These are phyloP conservation scores for Isichthys henryi DNA, from an alignment of 2,113 vertebrate genomes.

Conservation along the genomic window DNA sequence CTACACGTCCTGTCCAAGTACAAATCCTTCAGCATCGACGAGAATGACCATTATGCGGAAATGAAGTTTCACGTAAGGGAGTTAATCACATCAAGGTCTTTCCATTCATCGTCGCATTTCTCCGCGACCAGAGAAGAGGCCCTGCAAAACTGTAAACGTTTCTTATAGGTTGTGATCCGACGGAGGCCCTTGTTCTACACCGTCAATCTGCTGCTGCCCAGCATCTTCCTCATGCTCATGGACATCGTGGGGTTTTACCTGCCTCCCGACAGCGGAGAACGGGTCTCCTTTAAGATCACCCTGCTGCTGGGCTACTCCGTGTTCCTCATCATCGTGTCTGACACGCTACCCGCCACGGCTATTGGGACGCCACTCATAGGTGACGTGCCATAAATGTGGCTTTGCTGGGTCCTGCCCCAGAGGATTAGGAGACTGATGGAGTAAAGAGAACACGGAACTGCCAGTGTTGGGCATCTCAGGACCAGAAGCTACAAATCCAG, in stretches of 20 bases:
- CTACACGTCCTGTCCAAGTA: constrained; percentile 78
- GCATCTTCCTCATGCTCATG: constrained; percentile 94
- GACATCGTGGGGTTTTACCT: constrained; percentile 93
- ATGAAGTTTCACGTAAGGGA: constrained; percentile 90
- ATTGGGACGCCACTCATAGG: constrained; percentile 89
- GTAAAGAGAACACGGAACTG: neutral
- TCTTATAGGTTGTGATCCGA: constrained; percentile 81
- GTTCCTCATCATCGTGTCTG: constrained; percentile 95
- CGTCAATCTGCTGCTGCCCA: constrained; percentile 85
- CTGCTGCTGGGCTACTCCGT: constrained; percentile 93
- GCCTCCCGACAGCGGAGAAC: constrained; percentile 91
- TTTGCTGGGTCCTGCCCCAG: neutral
- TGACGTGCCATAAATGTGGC: constrained; percentile 37
- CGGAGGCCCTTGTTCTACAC: constrained; percentile 89
- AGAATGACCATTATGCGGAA: constrained; percentile 72
- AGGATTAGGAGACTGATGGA: neutral
- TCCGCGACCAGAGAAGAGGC: neutral
- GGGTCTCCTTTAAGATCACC: constrained; percentile 97
- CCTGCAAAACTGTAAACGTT: neutral
- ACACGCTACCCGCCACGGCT: constrained; percentile 85
- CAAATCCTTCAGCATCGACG: constrained; percentile 77
- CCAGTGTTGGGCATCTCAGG: too few species aligned
- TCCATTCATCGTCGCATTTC: neutral
- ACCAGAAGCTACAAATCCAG: too few species aligned
- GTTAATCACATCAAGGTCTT: neutral